Evolutionary conservation across 2,888 invertebrate genomes (phyloP).

Genomic region (Melanostoma mellinum): DNA sequence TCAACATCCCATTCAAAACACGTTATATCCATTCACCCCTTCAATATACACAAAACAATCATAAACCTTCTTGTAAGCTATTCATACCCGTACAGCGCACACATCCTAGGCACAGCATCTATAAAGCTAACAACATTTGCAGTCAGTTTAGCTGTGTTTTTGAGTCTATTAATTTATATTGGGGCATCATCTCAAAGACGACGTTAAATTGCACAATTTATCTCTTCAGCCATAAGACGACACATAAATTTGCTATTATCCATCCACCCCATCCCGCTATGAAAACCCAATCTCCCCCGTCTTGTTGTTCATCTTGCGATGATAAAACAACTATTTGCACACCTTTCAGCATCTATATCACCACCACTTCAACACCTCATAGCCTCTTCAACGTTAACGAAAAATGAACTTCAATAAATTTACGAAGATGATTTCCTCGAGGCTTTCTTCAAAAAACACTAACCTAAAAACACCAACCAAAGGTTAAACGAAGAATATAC

Average conservation of each 20-base stretch:
- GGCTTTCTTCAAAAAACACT: slow-evolving; percentile 26
- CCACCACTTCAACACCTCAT: slow-evolving; percentile 32
- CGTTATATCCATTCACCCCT: too few relatives aligned
- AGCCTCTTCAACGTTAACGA: slow-evolving; percentile 52
- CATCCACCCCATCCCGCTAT: background rate
- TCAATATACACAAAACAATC: background rate
- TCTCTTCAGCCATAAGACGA: slow-evolving; percentile 61
- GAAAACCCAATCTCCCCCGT: background rate
- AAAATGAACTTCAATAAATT: slow-evolving; percentile 71
- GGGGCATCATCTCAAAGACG: slow-evolving; percentile 61
- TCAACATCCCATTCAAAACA: too few relatives aligned
- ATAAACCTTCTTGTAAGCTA: slow-evolving; percentile 41
- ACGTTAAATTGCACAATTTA: slow-evolving; percentile 66
- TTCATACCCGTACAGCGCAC: slow-evolving; percentile 6
- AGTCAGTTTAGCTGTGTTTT: slow-evolving; percentile 51
- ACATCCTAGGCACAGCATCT: background rate
- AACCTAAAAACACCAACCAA: slow-evolving; percentile 21
- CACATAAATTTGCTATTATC: slow-evolving; percentile 60
- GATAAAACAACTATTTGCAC: slow-evolving; percentile 56
- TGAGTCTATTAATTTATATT: slow-evolving; percentile 70
- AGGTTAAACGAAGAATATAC: slow-evolving; percentile 17
- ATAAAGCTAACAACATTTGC: slow-evolving; percentile 22
- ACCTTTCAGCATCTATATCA: slow-evolving; percentile 46
- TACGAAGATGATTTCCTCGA: slow-evolving; percentile 62
- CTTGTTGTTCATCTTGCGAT: background rate